phyloP scores from a whole-genome alignment of 2,797 vertebrate species.

The Nannoperca australis region DNA sequence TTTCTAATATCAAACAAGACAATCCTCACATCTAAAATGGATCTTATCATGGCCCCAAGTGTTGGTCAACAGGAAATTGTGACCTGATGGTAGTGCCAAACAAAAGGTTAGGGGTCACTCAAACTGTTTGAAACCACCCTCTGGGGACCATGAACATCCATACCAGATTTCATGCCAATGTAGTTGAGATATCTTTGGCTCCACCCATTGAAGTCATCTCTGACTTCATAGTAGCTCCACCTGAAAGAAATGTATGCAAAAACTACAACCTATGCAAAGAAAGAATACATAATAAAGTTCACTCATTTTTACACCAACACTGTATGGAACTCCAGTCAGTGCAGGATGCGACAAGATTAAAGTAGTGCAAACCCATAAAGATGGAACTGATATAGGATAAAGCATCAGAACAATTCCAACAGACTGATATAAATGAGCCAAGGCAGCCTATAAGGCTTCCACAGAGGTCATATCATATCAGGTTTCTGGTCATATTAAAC shows the following conservation, averaged over 20 bases:
- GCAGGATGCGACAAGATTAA: slow-evolving; percentile 26
- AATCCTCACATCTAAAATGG: neutral
- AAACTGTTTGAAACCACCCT: neutral
- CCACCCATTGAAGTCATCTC: neutral
- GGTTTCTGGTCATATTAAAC: slow-evolving; percentile 5
- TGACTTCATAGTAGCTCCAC: neutral
- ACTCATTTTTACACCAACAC: slow-evolving; percentile 28
- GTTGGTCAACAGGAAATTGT: neutral
- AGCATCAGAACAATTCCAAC: neutral
- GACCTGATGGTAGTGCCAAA: neutral
- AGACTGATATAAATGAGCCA: neutral
- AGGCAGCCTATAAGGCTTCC: neutral
- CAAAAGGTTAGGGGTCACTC: neutral
- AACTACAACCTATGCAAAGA: slow-evolving; percentile 9
- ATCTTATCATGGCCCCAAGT: neutral
- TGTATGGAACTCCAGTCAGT: neutral
- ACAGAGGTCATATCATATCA: neutral
- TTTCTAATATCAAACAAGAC: neutral
- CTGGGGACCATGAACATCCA: neutral
- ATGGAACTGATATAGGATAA: neutral
- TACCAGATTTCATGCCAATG: neutral
- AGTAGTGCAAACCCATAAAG: slow-evolving; percentile 51
- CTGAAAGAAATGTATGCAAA: neutral
- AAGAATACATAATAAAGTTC: neutral
- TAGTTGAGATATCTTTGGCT: slow-evolving; percentile 14